Base-by-base conservation (phyloP, 2,888 invertebrate species). In the Trichopria drosophilae region DNA sequence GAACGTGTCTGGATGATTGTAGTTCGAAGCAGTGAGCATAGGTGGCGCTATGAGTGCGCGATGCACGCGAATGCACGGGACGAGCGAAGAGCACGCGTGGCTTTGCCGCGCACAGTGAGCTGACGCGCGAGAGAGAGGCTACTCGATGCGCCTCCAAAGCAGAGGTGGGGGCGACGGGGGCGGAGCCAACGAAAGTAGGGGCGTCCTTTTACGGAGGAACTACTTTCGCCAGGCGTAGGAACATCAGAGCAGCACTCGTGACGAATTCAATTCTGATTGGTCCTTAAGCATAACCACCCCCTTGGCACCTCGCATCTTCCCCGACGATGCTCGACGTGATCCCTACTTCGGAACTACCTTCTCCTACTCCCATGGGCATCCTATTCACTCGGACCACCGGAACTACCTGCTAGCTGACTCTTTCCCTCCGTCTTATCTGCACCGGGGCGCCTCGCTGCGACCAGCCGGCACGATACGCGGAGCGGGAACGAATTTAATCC, bases 221-320 rank as follows among this genome's bases (percentile, higher is more conserved):
- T 67, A 73, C 67, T 72, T 73, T 72, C 65, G 53, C 66, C 62
- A 57, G 62, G 71, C 72, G 70, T 68, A 71, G 71, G 67, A 66
- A 67, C 63, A 62, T 64, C 60, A 60, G 65, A 67, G 65, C 73
- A 73, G 72, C 69, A 65, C 67, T 73, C 78, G 78, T 79, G 79
- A 81, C 81, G 81, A 80, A 80, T 80, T 78, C 78, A 74, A 78
- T 79, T 78, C 80, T 79, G 75, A 82, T 82, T 82, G 81, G 82
- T 78, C 77, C 78, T 75, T 71, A 73, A 77, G 76, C 77, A 75
- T 69, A 70, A 66, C 72, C 73, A 70, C 71, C 73, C 71, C 67
- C 69, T 67, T 67, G 60, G 64, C 63, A 61, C 64, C 64, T 63
- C 57, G 63, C 63, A 64, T 61, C 62, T 63, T 63, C 64, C 59